phyloP scores from a whole-genome alignment of 2,113 vertebrate genomes.

The Conger conger region DNA sequence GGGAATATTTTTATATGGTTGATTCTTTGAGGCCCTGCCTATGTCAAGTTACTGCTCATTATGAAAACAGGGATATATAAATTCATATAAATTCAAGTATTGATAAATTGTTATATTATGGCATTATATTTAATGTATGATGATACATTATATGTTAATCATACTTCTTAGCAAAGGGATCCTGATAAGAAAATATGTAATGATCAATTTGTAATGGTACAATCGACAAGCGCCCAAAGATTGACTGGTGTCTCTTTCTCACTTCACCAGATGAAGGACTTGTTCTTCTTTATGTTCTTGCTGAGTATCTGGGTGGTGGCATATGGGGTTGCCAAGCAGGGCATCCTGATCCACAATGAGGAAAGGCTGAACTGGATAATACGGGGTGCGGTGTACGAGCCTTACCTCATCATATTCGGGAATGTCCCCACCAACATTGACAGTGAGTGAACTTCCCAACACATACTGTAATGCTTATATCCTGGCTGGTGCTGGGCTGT shows the following conservation, averaged over 20 bases:
- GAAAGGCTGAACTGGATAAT: slow-evolving; percentile 85
- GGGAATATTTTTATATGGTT: too few relatives aligned
- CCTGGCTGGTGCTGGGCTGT: too few relatives aligned
- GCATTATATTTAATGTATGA: too few relatives aligned
- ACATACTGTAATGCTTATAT: too few relatives aligned
- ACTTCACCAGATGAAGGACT: slow-evolving; percentile 85
- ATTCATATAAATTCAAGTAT: too few relatives aligned
- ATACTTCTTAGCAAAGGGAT: too few relatives aligned
- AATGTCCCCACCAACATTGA: slow-evolving; percentile 85
- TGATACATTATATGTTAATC: not conserved
- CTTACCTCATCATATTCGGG: slow-evolving; percentile 92
- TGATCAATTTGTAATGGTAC: not conserved
- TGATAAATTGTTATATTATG: too few relatives aligned
- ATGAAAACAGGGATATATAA: too few relatives aligned
- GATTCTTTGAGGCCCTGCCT: too few relatives aligned
- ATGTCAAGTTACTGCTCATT: too few relatives aligned
- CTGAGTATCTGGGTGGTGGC: too few relatives aligned
- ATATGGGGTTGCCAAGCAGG: slow-evolving; percentile 93
- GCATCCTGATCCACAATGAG: slow-evolving; percentile 93
- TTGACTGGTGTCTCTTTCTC: slow-evolving; percentile 4
- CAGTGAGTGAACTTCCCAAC: slow-evolving; percentile 67
- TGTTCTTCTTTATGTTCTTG: slow-evolving; percentile 98
- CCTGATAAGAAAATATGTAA: too few relatives aligned
- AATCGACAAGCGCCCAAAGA: not conserved
- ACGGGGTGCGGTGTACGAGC: slow-evolving; percentile 87